A percentile compares a stretch with the other conserved stretches of the same genome.
Evolutionary conservation across 1,140 invertebrate species (phyloP).

Genomic region (Cepaea nemoralis): DNA sequence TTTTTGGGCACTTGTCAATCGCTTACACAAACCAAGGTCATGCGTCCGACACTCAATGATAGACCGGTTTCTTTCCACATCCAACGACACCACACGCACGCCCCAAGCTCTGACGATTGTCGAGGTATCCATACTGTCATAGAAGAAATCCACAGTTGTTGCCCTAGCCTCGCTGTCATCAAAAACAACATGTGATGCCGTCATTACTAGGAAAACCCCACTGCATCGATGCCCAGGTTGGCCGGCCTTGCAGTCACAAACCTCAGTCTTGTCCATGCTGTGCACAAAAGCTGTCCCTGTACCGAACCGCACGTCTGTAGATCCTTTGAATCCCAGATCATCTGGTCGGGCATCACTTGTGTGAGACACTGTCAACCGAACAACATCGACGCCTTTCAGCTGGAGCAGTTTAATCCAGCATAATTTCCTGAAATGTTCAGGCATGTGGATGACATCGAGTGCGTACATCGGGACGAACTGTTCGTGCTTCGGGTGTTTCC

Average conservation of each 20-base stretch:
- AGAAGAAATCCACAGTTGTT: not conserved
- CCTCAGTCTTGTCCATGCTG: not conserved
- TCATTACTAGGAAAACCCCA: not conserved
- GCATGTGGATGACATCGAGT: not conserved
- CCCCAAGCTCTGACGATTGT: not conserved
- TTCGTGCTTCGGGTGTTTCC: not conserved
- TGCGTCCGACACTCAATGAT: slow-evolving; percentile 3
- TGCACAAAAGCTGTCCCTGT: not conserved
- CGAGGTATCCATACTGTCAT: not conserved
- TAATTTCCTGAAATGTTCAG: not conserved
- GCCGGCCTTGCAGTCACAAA: not conserved
- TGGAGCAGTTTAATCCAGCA: not conserved
- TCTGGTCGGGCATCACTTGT: not conserved
- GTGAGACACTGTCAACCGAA: not conserved
- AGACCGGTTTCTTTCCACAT: slow-evolving; percentile 3
- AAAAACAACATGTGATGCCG: not conserved
- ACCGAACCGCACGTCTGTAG: not conserved
- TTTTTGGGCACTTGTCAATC: not conserved
- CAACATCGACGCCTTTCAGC: not conserved
- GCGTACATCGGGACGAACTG: not conserved
- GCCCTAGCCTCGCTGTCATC: not conserved
- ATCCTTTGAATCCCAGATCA: not conserved
- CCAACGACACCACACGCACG: not conserved
- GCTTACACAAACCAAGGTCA: not conserved
- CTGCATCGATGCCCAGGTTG: not conserved